Evolutionary conservation across 2,888 invertebrate genomes (phyloP), one percentile per base, ranked within the genome.

Genomic region (Drosophila glabriapex): DNA sequence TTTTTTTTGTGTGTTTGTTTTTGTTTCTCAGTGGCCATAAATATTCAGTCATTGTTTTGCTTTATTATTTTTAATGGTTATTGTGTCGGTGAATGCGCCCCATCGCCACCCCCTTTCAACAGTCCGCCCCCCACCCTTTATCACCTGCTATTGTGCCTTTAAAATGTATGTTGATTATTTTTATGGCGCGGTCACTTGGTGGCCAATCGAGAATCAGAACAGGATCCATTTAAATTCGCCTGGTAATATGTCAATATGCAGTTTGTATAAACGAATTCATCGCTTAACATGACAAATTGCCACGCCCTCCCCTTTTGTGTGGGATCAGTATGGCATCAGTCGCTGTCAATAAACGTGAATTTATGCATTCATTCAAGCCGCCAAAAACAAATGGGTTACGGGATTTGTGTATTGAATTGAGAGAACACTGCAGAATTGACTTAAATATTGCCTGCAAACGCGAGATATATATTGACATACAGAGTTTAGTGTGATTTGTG

Each of bases 61-160:
- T 89, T 89, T 88, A 87, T 88, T 87, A 84, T 87, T 87, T 89
- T 87, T 89, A 89, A 89, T 89, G 87, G 87, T 85, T 88, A 89
- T 87, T 85, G 87, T 88, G 85, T 76, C 78, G 50, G 68, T 46
- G 78, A 78, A 77, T 55, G 67, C 74, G 60, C 35, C 55, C 39
- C 67, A 16, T 19, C 25, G 41, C 10, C 12, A 33, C 10, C 1
- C 31, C 39, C 25, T 25, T n/a, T n/a, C 60, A 22, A 33, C 54
- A 2, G 22, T 12, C 49, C 60, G 60, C 63, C 66, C 41, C 58
- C 4, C 4, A 9, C 10, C 31, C 10, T 33, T 2, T 16, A 2
- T 16, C 35, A 35, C 16, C 46, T 22, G 16, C 16, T 4, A 25
- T 16, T 46, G 46, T 46, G 16, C 46, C 25, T 53, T 37, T 71